Conservation (phyloP, 2,888 invertebrate genomes). For the Lasius platythorax region DNA sequence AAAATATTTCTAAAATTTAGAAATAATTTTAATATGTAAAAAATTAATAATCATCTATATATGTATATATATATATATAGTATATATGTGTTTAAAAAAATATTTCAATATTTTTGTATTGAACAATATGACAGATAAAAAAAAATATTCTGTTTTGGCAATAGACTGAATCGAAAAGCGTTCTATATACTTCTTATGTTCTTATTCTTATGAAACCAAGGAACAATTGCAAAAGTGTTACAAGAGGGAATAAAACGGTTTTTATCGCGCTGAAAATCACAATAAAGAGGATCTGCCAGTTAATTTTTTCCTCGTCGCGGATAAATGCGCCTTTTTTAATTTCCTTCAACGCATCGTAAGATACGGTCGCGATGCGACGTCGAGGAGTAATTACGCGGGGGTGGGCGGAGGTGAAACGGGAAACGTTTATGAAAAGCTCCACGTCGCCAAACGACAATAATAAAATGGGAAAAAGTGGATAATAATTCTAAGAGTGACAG, state of each 20-base stretch:
- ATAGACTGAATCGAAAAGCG: constrained; percentile 9
- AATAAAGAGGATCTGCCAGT: constrained; percentile 61
- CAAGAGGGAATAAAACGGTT: constrained; percentile 9
- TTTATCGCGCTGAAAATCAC: constrained; percentile 49
- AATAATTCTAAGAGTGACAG: constrained; percentile 67
- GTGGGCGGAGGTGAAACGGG: constrained; percentile 65
- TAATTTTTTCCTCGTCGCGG: constrained; percentile 59
- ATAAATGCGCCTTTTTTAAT: constrained; percentile 64
- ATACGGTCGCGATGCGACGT: constrained; percentile 43
- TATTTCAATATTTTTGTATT: not conserved
- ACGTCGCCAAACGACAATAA: constrained; percentile 66
- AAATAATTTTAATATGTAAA: constrained; percentile 3
- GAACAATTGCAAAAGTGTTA: constrained; percentile 17
- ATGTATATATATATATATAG: too few relatives aligned
- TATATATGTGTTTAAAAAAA: not conserved
- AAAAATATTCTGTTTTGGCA: not conserved
- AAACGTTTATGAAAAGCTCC: constrained; percentile 77
- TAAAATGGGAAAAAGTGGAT: constrained; percentile 69
- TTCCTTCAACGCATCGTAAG: constrained; percentile 61
- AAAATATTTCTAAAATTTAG: not conserved
- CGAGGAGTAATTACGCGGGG: constrained; percentile 77
- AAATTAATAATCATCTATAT: too few relatives aligned
- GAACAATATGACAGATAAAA: not conserved
- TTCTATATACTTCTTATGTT: not conserved
- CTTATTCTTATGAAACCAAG: not conserved